Evolutionary conservation across 2,888 invertebrate species (phyloP), one percentile per base, ranked within the genome.

Genomic region (Margaritifera margaritifera): DNA sequence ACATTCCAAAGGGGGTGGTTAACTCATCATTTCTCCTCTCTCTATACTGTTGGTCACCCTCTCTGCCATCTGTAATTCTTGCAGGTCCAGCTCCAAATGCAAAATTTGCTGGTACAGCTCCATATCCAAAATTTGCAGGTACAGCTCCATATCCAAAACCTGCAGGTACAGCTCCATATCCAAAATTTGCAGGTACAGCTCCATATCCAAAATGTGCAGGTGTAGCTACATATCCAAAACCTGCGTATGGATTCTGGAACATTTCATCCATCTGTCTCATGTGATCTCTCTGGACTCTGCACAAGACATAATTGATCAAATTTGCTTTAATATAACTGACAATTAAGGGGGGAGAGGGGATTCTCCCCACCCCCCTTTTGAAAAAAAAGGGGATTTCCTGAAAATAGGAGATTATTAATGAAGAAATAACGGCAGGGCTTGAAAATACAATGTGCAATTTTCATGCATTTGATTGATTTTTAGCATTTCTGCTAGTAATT

Each of bases 251-350:
- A 53, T 75, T 66, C 18, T 59, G 57, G 50, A 83, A 78, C 82
- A 84, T 73, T 8, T 68, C 66, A 19, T 84, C 71, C 80, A 85
- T 81, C 25, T 76, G 74, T 18, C 77, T 74, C 80, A 84, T 81
- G 24, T 84, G 83, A 51, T 83, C 75, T 53, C 69, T 66, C 55
- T 82, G 80, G 51, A 69, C 78, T n/a, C 83, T 83, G 74, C 18
- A 73, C 63, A 55, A 64, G 22, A 58, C 22, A 62, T 54, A 31
- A 42, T 8, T 15, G 22, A 64, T 42, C 18, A 0, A 20, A 6
- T 50, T 11, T 11, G 15, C 11, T 42, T 15, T 42, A 15, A 42
- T 42, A 42, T 3, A 42, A 42, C 42, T 11, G 11, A 42, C 15
- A n/a, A 42, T 42, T 11, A 42, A 42, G 42, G 42, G 42, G 11